Evolutionary conservation across 2,113 vertebrate species (phyloP), one percentile per base, ranked within the genome.

Genomic region (Suricata suricatta): DNA sequence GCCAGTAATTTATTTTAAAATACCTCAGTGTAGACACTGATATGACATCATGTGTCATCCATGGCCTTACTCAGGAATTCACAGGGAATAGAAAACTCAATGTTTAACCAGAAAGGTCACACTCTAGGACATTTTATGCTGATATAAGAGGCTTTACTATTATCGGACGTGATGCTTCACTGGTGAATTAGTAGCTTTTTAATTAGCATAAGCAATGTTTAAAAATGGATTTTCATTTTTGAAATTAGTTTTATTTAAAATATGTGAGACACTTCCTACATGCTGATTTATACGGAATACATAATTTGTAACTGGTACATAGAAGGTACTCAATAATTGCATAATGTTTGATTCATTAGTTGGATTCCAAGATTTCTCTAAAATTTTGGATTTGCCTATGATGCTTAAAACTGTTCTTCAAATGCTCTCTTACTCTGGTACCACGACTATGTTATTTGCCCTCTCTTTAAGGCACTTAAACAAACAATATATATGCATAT

Each of bases 191-290:
- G 47, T 80, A 80, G 3, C 7, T 41, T 83, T 90, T 76, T 71
- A 66, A 10, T 52, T 84, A 69, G 17, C 19, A 81, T n/a, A 54
- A 87, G 41, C 12, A n/a, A 52, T 90, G 19, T 69, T 71, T 95
- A 88, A 38, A 81, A 52, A 31, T 31, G 12, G 9, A 0, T 72
- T 92, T 94, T 47, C 68, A 38, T 66, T 90, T 95, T 47, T 90
- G 15, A 87, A 95, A 69, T 27, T 85, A 57, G n/a, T 64, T 97
- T 88, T 63, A 66, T 60, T 83, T 94, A 93, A 90, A 52, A 72
- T 82, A 84, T 14, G 0, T 72, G 35, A 86, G 21, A 81, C 33
- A 23, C 7, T 96, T 96, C 31, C 81, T 13, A 87, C 35, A 74
- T 27, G 81, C 5, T 66, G 5, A 23, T 50, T 54, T 77, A 23